A percentile compares a stretch with the other conserved stretches of the same genome.
phyloP scores from a whole-genome alignment of 2,113 vertebrate genomes.

The Dipodomys stephensi region DNA sequence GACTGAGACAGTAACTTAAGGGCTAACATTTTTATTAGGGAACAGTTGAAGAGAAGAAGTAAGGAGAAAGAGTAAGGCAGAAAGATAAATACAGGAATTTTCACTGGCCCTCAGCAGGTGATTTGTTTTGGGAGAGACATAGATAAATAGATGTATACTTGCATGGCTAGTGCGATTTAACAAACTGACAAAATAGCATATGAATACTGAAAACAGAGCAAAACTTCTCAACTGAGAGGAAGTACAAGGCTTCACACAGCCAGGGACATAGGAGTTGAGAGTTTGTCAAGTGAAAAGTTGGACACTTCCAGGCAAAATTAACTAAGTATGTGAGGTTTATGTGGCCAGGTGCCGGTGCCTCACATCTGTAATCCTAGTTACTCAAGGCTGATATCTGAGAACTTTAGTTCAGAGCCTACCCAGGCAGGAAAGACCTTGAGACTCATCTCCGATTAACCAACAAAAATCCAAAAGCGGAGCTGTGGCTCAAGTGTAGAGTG shows the following conservation, averaged over 20 bases:
- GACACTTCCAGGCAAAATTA: background rate
- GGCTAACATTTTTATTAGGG: background rate
- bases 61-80: background rate
- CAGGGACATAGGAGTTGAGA: background rate
- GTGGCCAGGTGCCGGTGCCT: too few species aligned
- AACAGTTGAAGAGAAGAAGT: background rate
- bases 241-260: background rate
- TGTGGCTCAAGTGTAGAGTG: too few species aligned
- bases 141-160: background rate
- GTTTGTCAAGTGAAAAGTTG: constrained; percentile 17
- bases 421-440: too few species aligned
- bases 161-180: background rate
- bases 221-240: background rate
- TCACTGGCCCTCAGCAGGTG: background rate
- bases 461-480: too few species aligned
- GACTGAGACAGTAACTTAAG: background rate
- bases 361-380: too few species aligned
- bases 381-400: too few species aligned
- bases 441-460: too few species aligned
- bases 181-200: background rate
- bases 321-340: background rate
- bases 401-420: too few species aligned
- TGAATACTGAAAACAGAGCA: background rate
- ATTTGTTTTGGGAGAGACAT: background rate
- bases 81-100: background rate